A percentile compares a stretch with the other conserved stretches of the same genome.
These are phyloP conservation scores for Tachysurus vachellii DNA, from an alignment of 2,113 vertebrate species.

Conservation along the genomic window DNA sequence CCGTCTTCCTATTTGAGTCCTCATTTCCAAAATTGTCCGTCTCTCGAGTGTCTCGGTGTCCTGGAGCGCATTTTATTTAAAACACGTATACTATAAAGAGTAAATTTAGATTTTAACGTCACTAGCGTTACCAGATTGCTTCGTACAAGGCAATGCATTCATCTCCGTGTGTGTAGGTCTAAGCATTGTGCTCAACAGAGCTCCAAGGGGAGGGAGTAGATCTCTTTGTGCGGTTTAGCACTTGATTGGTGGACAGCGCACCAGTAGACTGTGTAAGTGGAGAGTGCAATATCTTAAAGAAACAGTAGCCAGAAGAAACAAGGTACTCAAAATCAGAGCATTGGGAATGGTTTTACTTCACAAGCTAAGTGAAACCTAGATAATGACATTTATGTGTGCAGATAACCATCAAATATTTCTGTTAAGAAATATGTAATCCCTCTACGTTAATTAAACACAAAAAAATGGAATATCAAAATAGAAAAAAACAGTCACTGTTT, in stretches of 20 bases:
- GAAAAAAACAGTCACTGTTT: background rate
- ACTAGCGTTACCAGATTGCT: background rate
- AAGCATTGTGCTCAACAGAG: conserved; percentile 58
- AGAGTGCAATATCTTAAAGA: conserved; percentile 34
- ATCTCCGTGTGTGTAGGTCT: conserved; percentile 54
- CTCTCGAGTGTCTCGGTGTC: conserved; percentile 38
- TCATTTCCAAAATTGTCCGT: conserved; percentile 51
- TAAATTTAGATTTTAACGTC: background rate
- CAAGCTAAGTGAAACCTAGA: background rate
- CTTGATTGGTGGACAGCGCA: conserved; percentile 67
- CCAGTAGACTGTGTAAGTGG: conserved; percentile 32
- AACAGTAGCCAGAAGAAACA: background rate
- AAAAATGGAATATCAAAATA: background rate
- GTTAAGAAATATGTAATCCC: background rate
- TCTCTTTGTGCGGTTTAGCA: conserved; percentile 59
- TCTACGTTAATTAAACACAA: too few relatives aligned
- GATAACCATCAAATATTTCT: background rate
- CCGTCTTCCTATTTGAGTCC: conserved; percentile 46
- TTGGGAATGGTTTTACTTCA: background rate
- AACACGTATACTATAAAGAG: background rate
- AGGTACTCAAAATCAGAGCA: background rate
- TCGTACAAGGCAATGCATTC: conserved; percentile 2
- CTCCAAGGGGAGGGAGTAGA: conserved; percentile 66
- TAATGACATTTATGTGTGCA: background rate
- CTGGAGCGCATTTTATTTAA: conserved; percentile 15